Evolutionary conservation across 2,113 vertebrate species (phyloP).

Genomic region (Aramus guarauna): DNA sequence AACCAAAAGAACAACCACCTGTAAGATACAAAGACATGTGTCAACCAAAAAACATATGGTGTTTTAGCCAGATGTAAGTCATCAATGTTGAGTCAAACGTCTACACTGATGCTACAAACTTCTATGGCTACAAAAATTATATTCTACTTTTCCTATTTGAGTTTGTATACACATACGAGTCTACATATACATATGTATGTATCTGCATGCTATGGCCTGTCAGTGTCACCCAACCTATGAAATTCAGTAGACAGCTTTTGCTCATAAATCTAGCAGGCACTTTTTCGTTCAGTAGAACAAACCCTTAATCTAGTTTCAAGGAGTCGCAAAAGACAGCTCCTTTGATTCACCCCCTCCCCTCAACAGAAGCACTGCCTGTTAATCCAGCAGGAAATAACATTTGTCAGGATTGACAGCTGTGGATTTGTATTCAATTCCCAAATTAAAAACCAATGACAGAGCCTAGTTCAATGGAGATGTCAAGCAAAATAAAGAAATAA

Average conservation of each 20-base stretch:
- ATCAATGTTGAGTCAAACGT: neutral
- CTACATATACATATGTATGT: neutral
- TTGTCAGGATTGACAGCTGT: conserved; percentile 77
- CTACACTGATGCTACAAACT: neutral
- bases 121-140: neutral
- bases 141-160: neutral
- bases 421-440: conserved; percentile 71
- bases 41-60: neutral
- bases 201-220: neutral
- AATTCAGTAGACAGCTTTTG: conserved; percentile 8
- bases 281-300: conserved; percentile 43
- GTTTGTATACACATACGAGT: neutral
- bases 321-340: conserved; percentile 50
- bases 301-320: conserved; percentile 46
- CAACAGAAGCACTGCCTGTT: conserved; percentile 56
- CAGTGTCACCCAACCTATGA: neutral
- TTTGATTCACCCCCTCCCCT: conserved; percentile 34
- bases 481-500: conserved; percentile 51
- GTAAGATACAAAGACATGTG: neutral
- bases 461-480: conserved; percentile 63
- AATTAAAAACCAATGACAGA: conserved; percentile 66
- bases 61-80: neutral
- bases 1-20: neutral
- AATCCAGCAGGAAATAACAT: conserved; percentile 75
- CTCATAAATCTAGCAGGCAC: conserved; percentile 11